A percentile compares a stretch with the other conserved stretches of the same genome.
Conservation (phyloP, 37 sponge, comb jelly and placozoan species). For the Theonella swinhoei region DNA sequence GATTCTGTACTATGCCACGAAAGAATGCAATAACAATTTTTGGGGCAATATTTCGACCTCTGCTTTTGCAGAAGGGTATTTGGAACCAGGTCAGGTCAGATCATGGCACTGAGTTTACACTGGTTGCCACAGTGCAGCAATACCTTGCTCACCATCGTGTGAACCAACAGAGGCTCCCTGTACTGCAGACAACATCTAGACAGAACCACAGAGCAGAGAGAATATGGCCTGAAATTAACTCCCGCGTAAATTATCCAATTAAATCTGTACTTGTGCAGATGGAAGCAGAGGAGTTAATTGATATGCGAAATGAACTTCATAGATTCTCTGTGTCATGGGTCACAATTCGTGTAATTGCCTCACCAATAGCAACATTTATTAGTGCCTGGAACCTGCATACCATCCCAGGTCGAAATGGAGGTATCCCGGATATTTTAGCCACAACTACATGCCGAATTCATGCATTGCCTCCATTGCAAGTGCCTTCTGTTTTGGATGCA, state of each 20-base stretch:
- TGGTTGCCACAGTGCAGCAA: conserved; percentile 55
- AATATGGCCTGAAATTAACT: conserved; percentile 57
- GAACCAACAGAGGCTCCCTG: conserved; percentile 11
- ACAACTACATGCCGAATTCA: neutral
- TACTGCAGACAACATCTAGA: conserved; percentile 25
- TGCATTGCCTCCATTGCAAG: neutral
- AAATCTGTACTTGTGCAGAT: conserved; percentile 21
- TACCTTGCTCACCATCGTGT: neutral
- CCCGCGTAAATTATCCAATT: conserved; percentile 55
- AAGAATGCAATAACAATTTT: conserved; percentile 67
- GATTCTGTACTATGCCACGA: conserved; percentile 43
- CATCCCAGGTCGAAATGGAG: conserved; percentile 24
- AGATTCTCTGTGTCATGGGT: conserved; percentile 60
- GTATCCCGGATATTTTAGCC: neutral
- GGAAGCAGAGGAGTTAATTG: conserved; percentile 9
- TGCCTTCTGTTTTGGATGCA: neutral
- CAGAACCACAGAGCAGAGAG: conserved; percentile 49
- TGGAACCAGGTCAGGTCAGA: conserved; percentile 80
- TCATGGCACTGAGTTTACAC: conserved; percentile 58
- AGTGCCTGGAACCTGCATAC: conserved; percentile 56
- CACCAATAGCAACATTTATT: conserved; percentile 30
- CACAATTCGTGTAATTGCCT: conserved; percentile 18
- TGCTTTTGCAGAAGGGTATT: conserved; percentile 55
- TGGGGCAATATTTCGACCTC: conserved; percentile 26
- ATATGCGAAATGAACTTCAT: conserved; percentile 7